Evolutionary conservation across 2,113 vertebrate species (phyloP).

Genomic region (Rhynchomys soricoides): DNA sequence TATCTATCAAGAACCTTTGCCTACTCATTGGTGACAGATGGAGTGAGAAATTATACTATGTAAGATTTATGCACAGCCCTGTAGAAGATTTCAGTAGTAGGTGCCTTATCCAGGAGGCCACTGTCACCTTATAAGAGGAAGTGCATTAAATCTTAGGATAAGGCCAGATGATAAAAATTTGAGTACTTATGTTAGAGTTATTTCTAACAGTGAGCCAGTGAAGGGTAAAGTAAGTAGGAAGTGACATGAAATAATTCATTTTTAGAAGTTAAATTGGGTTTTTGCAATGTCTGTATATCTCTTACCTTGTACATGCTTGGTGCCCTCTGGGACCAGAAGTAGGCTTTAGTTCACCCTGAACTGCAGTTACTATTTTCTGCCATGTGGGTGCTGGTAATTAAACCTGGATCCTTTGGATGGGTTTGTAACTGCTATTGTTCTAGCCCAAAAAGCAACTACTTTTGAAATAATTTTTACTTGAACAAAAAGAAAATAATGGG

Average conservation of each 20-base stretch:
- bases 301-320: neutral
- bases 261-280: slow-evolving; percentile 10
- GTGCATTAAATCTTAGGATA: neutral
- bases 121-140: neutral
- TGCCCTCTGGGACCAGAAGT: neutral
- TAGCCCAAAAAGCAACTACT: neutral
- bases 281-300: neutral
- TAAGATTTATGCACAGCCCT: neutral
- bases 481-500: neutral
- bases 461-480: neutral
- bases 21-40: neutral
- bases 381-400: neutral
- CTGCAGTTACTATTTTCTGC: neutral
- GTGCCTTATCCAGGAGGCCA: neutral
- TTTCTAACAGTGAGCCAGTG: neutral
- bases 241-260: neutral
- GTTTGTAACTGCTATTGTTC: neutral
- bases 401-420: neutral
- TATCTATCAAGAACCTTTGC: neutral
- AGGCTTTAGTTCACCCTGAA: neutral
- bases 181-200: neutral
- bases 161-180: neutral
- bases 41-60: neutral
- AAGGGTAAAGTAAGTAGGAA: neutral
- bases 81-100: neutral